Percentiles rank a stretch among this genome's conserved stretches.
Conservation (phyloP, 2,888 invertebrate species). For the Leistus spinibarbis region DNA sequence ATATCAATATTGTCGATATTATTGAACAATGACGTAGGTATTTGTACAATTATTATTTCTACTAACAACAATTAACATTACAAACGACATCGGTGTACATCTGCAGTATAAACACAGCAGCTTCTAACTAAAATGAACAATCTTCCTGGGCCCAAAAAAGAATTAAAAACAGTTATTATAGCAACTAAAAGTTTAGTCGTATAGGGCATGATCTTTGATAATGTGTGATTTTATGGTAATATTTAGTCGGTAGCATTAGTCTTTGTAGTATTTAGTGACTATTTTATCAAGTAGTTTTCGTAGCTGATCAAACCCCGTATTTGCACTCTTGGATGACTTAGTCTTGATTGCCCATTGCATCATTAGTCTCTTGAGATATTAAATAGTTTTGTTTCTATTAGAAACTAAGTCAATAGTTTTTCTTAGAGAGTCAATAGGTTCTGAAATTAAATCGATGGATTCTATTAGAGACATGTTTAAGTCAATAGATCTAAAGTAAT, state of each 20-base stretch:
- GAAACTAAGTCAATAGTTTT: too few relatives aligned
- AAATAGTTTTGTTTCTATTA: too few relatives aligned
- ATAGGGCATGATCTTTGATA: slow-evolving; percentile 52
- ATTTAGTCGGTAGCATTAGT: slow-evolving; percentile 57
- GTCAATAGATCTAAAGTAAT: too few relatives aligned
- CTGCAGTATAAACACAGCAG: slow-evolving; percentile 49
- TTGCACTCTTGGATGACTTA: background rate
- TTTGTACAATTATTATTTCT: slow-evolving; percentile 42
- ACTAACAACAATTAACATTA: slow-evolving; percentile 46
- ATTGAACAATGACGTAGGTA: background rate
- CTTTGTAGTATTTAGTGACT: slow-evolving; percentile 47
- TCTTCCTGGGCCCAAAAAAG: slow-evolving; percentile 58
- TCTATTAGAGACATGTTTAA: too few relatives aligned
- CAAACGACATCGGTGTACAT: slow-evolving; percentile 52
- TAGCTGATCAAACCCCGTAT: slow-evolving; percentile 33
- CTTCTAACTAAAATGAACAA: slow-evolving; percentile 55
- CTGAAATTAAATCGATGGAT: too few relatives aligned
- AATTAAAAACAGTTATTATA: slow-evolving; percentile 46
- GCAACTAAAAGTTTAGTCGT: slow-evolving; percentile 22
- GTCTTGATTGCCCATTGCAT: too few relatives aligned
- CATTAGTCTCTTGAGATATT: too few relatives aligned
- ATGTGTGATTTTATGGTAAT: slow-evolving; percentile 58
- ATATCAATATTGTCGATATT: background rate
- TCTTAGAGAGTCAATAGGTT: too few relatives aligned
- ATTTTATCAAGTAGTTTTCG: slow-evolving; percentile 28